Base-by-base conservation (phyloP, 1,140 invertebrate genomes). In the Lasaia peninsularis region DNA sequence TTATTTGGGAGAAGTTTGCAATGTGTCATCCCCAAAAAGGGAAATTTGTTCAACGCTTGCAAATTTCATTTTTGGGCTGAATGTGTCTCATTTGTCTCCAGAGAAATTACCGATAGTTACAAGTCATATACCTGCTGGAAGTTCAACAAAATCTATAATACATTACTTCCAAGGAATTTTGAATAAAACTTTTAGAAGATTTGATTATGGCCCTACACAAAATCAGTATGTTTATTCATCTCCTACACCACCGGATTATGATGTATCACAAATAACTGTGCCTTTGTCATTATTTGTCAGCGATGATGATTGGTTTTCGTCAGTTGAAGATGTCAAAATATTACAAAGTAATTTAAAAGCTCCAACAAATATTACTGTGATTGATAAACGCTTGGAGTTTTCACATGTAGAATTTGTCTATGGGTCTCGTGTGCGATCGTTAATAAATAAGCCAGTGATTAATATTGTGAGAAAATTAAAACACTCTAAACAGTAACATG, bases 401-500 rank as follows among this genome's bases (percentile, higher is more conserved):
- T 73, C 75, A 21, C 83, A 86, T 63, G 62, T 82, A 49, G 83
- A 86, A 60, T 86, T 82, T 71, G 60, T 81, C 9, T 86, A 78
- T 58, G 83, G 83, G 11, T 51, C 67, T 24, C 63, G 82, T 31
- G 69, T 72, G 5, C 76, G 78, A 51, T 51, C 44, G 14, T 35
- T 78, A 7, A 57, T 86, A 31, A 86, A 83, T 52, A 40, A 73
- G 18, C 70, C 72, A 57, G 61, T 81, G 6, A 57, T 73, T 51
- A 64, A 51, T 52, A 69, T 80, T 49, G 58, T 83, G 24, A 56
- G 55, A 21, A 54, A 14, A 50, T 52, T 69, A 34, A 60, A 16
- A 28, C 24, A 5, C 24, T 28, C 5, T 28, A 28, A 4, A 28
- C 2, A 28, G 24, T 28, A 1, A 28, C n/a, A n/a, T n/a, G n/a